phyloP scores from a whole-genome alignment of 2,797 vertebrate species.

The Alca torda region DNA sequence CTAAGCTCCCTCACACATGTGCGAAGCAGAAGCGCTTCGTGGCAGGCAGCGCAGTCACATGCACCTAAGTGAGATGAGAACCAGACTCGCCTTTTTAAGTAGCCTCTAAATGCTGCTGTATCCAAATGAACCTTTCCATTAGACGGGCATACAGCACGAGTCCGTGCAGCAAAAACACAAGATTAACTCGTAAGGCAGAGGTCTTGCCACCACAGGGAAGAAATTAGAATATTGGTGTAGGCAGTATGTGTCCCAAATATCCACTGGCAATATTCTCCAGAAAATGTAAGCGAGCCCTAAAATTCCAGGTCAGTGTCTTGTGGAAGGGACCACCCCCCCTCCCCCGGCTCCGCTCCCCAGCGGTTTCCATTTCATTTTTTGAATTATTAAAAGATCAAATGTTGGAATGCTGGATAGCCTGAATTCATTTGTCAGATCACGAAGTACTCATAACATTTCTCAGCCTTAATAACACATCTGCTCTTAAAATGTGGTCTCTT shows the following conservation, averaged over 20 bases:
- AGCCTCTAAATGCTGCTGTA: neutral
- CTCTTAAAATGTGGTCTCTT: conserved; percentile 85
- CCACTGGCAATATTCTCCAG: neutral
- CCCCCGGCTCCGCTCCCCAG: neutral
- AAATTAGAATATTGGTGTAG: neutral
- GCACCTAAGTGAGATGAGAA: neutral
- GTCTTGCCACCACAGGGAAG: neutral
- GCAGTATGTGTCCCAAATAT: neutral
- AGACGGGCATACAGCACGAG: neutral
- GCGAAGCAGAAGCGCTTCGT: neutral
- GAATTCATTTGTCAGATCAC: conserved; percentile 84
- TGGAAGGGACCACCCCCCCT: neutral
- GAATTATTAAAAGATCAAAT: conserved; percentile 78
- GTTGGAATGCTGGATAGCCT: conserved; percentile 77
- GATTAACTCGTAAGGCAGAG: neutral
- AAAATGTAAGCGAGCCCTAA: neutral
- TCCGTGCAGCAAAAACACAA: rapidly evolving
- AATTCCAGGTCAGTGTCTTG: neutral
- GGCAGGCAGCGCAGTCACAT: neutral
- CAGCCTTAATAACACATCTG: conserved; percentile 86
- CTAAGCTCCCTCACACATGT: conserved; percentile 1
- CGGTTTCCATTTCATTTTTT: conserved; percentile 69
- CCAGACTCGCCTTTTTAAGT: neutral
- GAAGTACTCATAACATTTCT: conserved; percentile 85
- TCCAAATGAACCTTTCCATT: neutral